A percentile compares a stretch with the other conserved stretches of the same genome.
Evolutionary conservation across 2,888 invertebrate species (phyloP).

Genomic region (Drosophila lutescens): DNA sequence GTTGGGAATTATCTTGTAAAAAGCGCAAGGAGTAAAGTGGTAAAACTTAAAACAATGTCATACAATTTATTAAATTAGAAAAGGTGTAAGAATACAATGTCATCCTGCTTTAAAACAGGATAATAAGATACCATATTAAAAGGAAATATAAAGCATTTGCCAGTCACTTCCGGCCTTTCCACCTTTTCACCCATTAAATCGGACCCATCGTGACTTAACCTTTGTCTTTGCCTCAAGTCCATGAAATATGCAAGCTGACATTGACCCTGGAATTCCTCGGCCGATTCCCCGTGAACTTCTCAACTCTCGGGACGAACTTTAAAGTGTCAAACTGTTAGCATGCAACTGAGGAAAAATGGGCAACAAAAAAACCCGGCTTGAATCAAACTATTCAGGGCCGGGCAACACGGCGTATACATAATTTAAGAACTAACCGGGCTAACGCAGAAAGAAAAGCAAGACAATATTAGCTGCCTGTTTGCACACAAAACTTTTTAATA

Average conservation of each 20-base stretch:
- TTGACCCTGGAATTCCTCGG: slow-evolving; percentile 8
- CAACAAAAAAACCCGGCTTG: slow-evolving; percentile 2
- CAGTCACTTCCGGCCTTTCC: slow-evolving; percentile 26
- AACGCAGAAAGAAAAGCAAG: slow-evolving; percentile 11
- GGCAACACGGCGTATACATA: slow-evolving; percentile 15
- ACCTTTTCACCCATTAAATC: slow-evolving; percentile 22
- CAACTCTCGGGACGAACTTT: slow-evolving; percentile 18
- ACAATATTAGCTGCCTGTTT: background rate
- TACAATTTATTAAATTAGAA: background rate
- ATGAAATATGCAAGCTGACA: slow-evolving; percentile 33
- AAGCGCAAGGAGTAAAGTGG: background rate
- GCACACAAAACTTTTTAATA: background rate
- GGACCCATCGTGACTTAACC: slow-evolving; percentile 4
- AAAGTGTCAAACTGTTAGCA: slow-evolving; percentile 43
- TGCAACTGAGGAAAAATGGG: background rate
- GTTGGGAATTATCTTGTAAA: background rate
- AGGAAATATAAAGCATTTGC: background rate
- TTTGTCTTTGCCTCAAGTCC: background rate
- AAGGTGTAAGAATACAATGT: background rate
- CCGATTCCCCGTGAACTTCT: slow-evolving; percentile 6
- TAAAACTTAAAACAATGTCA: no score
- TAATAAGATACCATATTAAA: no score
- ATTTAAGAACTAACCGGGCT: slow-evolving; percentile 1
- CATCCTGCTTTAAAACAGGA: background rate
- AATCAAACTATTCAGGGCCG: slow-evolving; percentile 17